Base-by-base conservation (phyloP, 2,113 vertebrate genomes). In the Leiothrix lutea region DNA sequence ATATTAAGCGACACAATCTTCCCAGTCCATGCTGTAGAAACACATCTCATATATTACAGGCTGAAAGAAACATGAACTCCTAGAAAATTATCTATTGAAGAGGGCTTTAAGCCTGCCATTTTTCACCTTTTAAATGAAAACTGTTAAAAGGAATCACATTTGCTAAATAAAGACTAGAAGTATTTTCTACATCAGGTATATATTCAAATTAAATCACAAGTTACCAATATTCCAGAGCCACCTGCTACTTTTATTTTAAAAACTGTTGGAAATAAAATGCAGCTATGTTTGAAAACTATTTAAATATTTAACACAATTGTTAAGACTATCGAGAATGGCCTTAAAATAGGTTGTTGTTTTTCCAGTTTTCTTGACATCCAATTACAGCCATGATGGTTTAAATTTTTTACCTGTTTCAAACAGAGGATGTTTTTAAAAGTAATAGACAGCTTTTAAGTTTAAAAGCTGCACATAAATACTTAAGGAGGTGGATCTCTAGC, bases 281-380 rank as follows among this genome's bases (percentile, higher is more conserved):
- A 95, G 54, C 45, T 85, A 75, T 80, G 58, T 94, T 78, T 47
- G 38, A 73, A 90, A 93, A 60, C 62, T 93, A 80, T 42, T 90
- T 93, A 93, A 95, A 93, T 86, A 96, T 82, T 90, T 91, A 96
- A 94, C 33, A 73, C 0, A 0, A 77, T 22, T 92, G 38, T 87
- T 93, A 90, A n/a, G 18, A 75, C 28, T 88, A 92, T 44, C 18
- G 44, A 91, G n/a, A 95, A 96, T 40, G 26, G 45, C 60, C 84
- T 91, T 94, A 79, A 92, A 93, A 94, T 71, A 88, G 57, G 31
- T 72, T 89, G 79, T 36, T 94, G 60, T 60, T 92, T 97, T 97
- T 95, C 95, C 81, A 80, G 82, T 93, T 95, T 97, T 92, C 87
- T 92, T 95, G 81, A 93, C 71, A 71, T 90, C 67, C 79, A 94